Percentiles rank a stretch among this genome's conserved stretches.
phyloP scores from a whole-genome alignment of 2,113 vertebrate genomes.

The Cyprichromis sp. region DNA sequence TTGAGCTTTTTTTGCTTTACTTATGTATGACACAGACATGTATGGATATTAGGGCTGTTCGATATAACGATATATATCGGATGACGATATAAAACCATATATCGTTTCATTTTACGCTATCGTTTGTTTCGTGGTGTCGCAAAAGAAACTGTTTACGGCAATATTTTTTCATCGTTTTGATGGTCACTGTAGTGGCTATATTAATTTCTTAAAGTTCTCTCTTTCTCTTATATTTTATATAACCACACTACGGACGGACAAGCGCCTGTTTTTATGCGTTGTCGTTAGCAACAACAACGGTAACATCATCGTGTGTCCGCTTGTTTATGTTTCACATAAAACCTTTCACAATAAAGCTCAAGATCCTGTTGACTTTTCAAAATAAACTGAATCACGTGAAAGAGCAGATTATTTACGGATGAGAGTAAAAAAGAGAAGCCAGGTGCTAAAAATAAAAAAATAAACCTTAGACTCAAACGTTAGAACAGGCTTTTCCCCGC shows the following conservation, averaged over 20 bases:
- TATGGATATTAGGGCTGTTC: background rate
- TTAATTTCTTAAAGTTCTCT: no score
- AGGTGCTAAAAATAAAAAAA: background rate
- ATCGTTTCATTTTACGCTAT: background rate
- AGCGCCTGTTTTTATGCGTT: no score
- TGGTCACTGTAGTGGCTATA: no score
- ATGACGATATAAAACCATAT: background rate
- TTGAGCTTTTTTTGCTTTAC: background rate
- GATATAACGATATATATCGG: background rate
- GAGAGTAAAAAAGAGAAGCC: rapidly evolving
- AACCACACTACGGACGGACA: no score
- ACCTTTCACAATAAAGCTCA: background rate
- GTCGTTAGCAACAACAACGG: rapidly evolving
- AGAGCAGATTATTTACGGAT: rapidly evolving
- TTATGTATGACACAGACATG: background rate
- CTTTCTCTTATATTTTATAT: no score
- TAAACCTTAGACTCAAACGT: background rate
- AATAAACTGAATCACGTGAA: background rate
- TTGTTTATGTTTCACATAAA: background rate
- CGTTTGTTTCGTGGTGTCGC: no score
- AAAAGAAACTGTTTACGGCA: no score
- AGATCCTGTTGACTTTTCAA: background rate
- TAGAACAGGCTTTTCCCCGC: background rate
- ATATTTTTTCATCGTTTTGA: no score
- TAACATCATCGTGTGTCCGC: rapidly evolving